Base-by-base conservation (phyloP, 1,140 invertebrate genomes). In the Microplitis mediator region DNA sequence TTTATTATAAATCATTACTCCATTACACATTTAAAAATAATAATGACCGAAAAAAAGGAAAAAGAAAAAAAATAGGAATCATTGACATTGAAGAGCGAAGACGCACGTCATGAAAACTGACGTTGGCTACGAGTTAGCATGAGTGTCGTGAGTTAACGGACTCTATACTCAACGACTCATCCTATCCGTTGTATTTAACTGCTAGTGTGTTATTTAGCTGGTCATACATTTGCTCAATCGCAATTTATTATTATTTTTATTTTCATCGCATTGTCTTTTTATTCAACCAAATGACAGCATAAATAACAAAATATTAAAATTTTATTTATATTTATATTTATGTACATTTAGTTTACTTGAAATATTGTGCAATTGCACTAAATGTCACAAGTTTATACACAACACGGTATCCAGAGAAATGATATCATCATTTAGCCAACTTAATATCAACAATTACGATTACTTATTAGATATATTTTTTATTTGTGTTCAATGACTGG, bases 31-130 rank as follows among this genome's bases (percentile, higher is more conserved):
- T 0, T 16, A 11, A 34, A n/a, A 63, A 54, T 64, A 72, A 68
- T 71, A 74, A 52, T 56, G 65, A 23, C 4, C 52, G 34, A 71
- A 74, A 45, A 45, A 11, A 66, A 31, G n/a, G 34, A 71, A 74
- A 45, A 45, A 11, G 52, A 31, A 32, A 54, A 56, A 54, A 68
- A 68, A 34, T 23, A 39, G 39, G 70, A 80, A 79, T 77, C 76
- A 75, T 78, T 78, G 81, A 80, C 79, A 82, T 81, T 78, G 77
- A 80, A 74, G 76, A 82, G 80, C 78, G 77, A 80, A 74, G 76
- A n/a, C 16, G 65, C 51, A 72, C 66, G 73, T 70, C 62, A 72
- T 67, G 71, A 74, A 67, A 66, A 62, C 23, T 67, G 71, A 72
- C 71, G 71, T 72, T 39, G 35, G 64, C 54, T 16, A 74, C 60